Percentiles rank a stretch among this genome's conserved stretches.
These are phyloP conservation scores for Atopsyche davidsoni DNA, from an alignment of 1,140 invertebrate species.

Conservation along the genomic window DNA sequence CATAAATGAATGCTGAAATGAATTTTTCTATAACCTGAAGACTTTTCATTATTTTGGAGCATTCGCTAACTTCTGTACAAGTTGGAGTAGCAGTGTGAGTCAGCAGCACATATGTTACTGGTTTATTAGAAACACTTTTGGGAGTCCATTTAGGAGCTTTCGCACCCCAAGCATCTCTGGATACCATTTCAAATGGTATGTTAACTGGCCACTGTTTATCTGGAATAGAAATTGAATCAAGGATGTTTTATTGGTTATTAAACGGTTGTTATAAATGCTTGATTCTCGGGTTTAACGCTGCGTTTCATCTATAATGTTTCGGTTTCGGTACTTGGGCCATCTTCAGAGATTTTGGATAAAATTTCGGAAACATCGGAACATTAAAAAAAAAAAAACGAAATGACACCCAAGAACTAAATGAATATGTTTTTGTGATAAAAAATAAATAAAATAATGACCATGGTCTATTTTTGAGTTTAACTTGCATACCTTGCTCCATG, in stretches of 20 bases:
- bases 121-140: not conserved
- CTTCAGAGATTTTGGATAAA: too few relatives aligned
- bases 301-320: not conserved
- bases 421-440: not conserved
- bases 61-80: constrained; percentile 1
- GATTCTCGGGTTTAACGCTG: not conserved
- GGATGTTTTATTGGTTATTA: not conserved
- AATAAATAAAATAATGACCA: not conserved
- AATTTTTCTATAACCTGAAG: constrained; percentile 15
- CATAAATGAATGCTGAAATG: not conserved
- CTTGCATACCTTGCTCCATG: constrained; percentile 15
- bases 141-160: constrained; percentile 5
- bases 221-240: constrained; percentile 10
- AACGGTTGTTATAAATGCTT: not conserved
- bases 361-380: not conserved
- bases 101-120: constrained; percentile 10
- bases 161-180: constrained; percentile 6
- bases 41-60: not conserved
- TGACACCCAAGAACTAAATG: not conserved
- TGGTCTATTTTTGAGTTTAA: not conserved
- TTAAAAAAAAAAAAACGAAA: not conserved
- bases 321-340: too few relatives aligned
- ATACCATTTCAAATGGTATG: constrained; percentile 21
- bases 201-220: constrained; percentile 24
- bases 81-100: constrained; percentile 9